phyloP scores from a whole-genome alignment of 1,140 invertebrate genomes.

The Gryllus bimaculatus region DNA sequence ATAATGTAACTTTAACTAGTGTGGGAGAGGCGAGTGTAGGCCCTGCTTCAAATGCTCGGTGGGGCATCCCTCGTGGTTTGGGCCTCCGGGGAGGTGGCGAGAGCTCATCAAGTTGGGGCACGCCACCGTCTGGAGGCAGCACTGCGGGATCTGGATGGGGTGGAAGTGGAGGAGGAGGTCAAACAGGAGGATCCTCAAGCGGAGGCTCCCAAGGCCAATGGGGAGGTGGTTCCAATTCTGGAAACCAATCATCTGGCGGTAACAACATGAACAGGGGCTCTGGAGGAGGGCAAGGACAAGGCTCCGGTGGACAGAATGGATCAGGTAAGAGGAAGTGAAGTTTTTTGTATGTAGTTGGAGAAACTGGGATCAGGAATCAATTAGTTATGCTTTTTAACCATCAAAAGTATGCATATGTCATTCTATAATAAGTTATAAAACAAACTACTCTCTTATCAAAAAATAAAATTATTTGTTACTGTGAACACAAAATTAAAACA shows the following conservation, averaged over 20 bases:
- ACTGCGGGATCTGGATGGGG: conserved; percentile 29
- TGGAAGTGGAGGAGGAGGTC: conserved; percentile 8
- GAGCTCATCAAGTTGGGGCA: conserved; percentile 61
- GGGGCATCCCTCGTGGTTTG: conserved; percentile 48
- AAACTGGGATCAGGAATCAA: no score
- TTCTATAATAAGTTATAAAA: no score
- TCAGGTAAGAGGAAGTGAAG: conserved; percentile 25
- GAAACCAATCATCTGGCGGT: conserved; percentile 20
- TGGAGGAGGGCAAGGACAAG: conserved; percentile 29
- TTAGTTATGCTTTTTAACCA: no score
- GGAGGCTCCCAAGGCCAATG: conserved; percentile 15
- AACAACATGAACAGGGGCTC: not conserved
- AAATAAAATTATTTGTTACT: no score
- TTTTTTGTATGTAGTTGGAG: no score
- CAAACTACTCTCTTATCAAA: no score
- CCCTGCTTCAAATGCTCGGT: conserved; percentile 33
- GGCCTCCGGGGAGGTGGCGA: conserved; percentile 66
- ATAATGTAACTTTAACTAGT: conserved; percentile 20
- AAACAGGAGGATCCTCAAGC: not conserved
- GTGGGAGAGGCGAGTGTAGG: conserved; percentile 23
- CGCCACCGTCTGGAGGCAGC: conserved; percentile 46
- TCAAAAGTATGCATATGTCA: no score
- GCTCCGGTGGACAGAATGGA: conserved; percentile 39
- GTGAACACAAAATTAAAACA: no score
- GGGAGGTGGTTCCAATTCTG: conserved; percentile 18